These are phyloP conservation scores for Halesus radiatus DNA, from an alignment of 1,140 invertebrate genomes.

Conservation along the genomic window DNA sequence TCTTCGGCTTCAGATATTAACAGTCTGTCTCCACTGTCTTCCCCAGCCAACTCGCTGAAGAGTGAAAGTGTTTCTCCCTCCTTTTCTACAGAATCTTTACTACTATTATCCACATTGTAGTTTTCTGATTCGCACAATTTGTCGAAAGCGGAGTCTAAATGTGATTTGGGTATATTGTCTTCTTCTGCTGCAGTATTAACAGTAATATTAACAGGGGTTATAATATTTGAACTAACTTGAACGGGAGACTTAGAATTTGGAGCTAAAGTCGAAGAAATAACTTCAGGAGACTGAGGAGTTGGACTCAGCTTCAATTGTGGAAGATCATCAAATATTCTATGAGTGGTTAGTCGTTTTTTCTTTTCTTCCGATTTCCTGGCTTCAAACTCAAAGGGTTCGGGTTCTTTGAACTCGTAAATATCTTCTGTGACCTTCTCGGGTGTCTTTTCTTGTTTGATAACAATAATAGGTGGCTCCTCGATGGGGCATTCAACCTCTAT, in stretches of 20 bases:
- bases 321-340: slow-evolving; percentile 72
- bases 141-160: slow-evolving; percentile 67
- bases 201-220: too few species aligned
- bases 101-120: slow-evolving; percentile 53
- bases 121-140: slow-evolving; percentile 68
- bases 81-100: slow-evolving; percentile 42
- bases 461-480: slow-evolving; percentile 59
- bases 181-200: slow-evolving; percentile 47
- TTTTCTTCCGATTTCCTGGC: slow-evolving; percentile 74
- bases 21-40: slow-evolving; percentile 70
- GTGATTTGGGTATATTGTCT: slow-evolving; percentile 54
- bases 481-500: slow-evolving; percentile 59
- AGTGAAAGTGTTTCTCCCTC: slow-evolving; percentile 61
- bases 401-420: slow-evolving; percentile 91
- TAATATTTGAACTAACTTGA: background rate
- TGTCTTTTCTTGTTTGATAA: slow-evolving; percentile 59
- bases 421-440: slow-evolving; percentile 74
- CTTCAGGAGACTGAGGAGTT: slow-evolving; percentile 60
- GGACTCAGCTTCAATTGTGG: slow-evolving; percentile 68
- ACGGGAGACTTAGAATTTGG: slow-evolving; percentile 40
- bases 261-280: slow-evolving; percentile 2
- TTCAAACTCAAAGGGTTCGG: slow-evolving; percentile 88
- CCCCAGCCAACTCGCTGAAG: slow-evolving; percentile 68
- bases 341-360: slow-evolving; percentile 69
- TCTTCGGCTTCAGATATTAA: slow-evolving; percentile 73